These are phyloP conservation scores for Drosophila stalkeri DNA, from an alignment of 2,888 invertebrate genomes.

Conservation along the genomic window DNA sequence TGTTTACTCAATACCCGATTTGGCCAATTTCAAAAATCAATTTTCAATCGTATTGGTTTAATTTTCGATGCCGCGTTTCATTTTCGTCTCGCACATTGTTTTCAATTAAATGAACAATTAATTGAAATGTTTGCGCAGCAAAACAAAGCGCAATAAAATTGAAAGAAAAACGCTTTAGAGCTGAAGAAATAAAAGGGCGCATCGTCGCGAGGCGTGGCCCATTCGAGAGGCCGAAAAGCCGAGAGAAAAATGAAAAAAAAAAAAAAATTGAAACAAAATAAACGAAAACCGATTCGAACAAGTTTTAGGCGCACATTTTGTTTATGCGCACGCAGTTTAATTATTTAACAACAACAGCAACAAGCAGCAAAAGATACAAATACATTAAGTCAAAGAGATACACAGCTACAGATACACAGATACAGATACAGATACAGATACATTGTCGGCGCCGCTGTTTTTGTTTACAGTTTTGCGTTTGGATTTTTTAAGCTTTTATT, in stretches of 20 bases:
- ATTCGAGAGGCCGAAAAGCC: slow-evolving; percentile 35
- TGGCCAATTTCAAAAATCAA: slow-evolving; percentile 12
- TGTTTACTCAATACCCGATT: slow-evolving; percentile 41
- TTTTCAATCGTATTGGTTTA: slow-evolving; percentile 1
- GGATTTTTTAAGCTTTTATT: slow-evolving; percentile 13
- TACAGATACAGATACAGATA: slow-evolving; percentile 16
- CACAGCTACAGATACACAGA: slow-evolving; percentile 26
- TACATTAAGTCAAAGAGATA: slow-evolving; percentile 13
- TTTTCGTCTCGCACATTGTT: slow-evolving; percentile 54
- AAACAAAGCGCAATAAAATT: slow-evolving; percentile 18
- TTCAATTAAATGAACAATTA: slow-evolving; percentile 72
- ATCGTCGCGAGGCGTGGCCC: slow-evolving; percentile 15
- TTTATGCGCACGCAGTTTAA: slow-evolving; percentile 24
- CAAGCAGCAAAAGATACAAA: slow-evolving; percentile 40
- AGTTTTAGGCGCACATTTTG: slow-evolving; percentile 50
- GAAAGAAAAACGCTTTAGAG: slow-evolving; percentile 37
- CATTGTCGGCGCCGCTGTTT: slow-evolving; percentile 11
- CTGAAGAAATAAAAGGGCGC: slow-evolving; percentile 19
- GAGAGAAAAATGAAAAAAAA: neutral
- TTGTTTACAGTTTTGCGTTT: slow-evolving; percentile 23
- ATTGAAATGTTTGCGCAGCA: slow-evolving; percentile 70
- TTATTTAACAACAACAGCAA: slow-evolving; percentile 37
- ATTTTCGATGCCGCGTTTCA: slow-evolving; percentile 8
- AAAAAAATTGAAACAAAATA: slow-evolving; percentile 22
- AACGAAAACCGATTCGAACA: slow-evolving; percentile 70